These are phyloP conservation scores for Crocodylus rhombifer DNA, from an alignment of 2,797 vertebrate species.

Conservation along the genomic window DNA sequence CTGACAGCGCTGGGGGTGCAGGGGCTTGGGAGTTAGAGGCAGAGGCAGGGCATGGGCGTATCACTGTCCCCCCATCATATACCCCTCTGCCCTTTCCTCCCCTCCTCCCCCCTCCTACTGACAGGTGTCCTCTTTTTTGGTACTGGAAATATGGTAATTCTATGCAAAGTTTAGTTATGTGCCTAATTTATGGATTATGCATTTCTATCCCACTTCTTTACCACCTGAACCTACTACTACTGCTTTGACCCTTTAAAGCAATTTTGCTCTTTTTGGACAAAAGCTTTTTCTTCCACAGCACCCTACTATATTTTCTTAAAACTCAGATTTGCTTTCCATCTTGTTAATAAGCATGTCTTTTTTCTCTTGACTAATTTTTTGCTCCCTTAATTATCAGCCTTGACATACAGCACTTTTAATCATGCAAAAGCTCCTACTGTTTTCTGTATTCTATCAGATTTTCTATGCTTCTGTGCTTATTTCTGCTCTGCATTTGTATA, in stretches of 20 bases:
- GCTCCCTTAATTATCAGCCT: neutral
- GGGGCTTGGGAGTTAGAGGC: too few species aligned
- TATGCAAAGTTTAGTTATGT: neutral
- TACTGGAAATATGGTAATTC: too few species aligned
- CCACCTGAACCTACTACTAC: neutral
- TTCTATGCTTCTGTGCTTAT: neutral
- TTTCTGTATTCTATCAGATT: neutral
- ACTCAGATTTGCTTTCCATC: neutral
- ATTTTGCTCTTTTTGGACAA: neutral
- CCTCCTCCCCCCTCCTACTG: too few species aligned
- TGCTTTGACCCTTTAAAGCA: neutral
- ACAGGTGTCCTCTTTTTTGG: too few species aligned
- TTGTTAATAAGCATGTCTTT: neutral
- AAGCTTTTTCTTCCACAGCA: neutral
- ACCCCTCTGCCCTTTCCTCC: too few species aligned
- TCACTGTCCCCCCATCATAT: too few species aligned
- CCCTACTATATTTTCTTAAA: neutral
- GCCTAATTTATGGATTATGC: neutral
- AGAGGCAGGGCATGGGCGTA: too few species aligned
- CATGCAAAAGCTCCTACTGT: neutral
- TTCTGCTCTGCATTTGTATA: neutral
- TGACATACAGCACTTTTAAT: neutral
- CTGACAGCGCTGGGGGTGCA: too few species aligned
- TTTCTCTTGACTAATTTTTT: neutral
- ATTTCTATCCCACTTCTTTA: neutral